Evolutionary conservation across 37 sponge, comb jelly and placozoan genomes (phyloP).

Genomic region (Beroe forskalii): DNA sequence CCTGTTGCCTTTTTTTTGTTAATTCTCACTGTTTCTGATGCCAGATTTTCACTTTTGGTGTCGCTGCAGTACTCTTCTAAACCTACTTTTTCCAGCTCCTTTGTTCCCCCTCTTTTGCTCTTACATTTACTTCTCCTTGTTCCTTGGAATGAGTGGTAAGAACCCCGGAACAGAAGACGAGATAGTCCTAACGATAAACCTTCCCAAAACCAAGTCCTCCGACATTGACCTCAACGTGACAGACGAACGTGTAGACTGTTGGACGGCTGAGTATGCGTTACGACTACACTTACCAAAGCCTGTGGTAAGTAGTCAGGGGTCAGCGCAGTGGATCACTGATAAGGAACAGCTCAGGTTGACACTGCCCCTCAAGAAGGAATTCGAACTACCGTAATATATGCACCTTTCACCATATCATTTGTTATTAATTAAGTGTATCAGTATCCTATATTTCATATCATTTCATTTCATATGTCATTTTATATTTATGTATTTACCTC

Average conservation of each 20-base stretch:
- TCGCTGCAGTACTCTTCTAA: too few relatives aligned
- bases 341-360: conserved; percentile 51
- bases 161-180: conserved; percentile 7
- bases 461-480: too few relatives aligned
- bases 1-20: too few relatives aligned
- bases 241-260: conserved; percentile 35
- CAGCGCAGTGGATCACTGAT: conserved; percentile 56
- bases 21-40: too few relatives aligned
- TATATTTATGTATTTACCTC: too few relatives aligned
- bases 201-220: conserved; percentile 1
- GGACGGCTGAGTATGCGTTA: conserved; percentile 9
- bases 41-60: too few relatives aligned
- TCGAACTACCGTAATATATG: not conserved
- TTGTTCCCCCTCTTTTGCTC: too few relatives aligned
- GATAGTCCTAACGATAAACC: conserved; percentile 10
- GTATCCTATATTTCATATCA: too few relatives aligned
- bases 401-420: not conserved
- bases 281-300: conserved; percentile 46
- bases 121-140: not conserved
- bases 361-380: conserved; percentile 59
- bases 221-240: conserved; percentile 52
- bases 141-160: conserved; percentile 32
- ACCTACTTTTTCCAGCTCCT: too few relatives aligned
- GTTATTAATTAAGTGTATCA: too few relatives aligned
- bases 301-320: conserved; percentile 51